Percentiles rank a stretch among this genome's conserved stretches.
Evolutionary conservation across 2,888 invertebrate genomes (phyloP).

Genomic region (Rhagium mordax): DNA sequence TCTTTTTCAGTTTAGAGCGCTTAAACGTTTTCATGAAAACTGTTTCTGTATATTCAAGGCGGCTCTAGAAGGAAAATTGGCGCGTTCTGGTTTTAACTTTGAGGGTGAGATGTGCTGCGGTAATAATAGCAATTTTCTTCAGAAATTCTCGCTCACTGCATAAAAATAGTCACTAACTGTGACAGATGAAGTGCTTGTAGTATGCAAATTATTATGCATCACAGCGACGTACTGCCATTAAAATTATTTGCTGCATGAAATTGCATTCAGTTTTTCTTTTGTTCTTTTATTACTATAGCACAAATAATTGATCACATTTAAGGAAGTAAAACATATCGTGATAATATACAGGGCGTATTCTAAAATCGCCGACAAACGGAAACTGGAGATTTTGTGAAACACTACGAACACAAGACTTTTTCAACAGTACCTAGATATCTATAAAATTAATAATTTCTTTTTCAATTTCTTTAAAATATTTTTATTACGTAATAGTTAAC

Average conservation of each 20-base stretch:
- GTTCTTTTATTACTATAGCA: neutral
- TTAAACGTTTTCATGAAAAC: constrained; percentile 43
- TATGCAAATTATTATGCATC: constrained; percentile 27
- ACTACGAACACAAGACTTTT: too few relatives aligned
- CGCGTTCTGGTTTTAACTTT: constrained; percentile 50
- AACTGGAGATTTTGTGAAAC: too few relatives aligned
- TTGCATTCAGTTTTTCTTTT: neutral
- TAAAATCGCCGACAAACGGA: too few relatives aligned
- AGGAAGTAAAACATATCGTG: neutral
- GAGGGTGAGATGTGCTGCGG: constrained; percentile 49
- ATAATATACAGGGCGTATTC: too few relatives aligned
- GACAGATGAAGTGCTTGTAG: constrained; percentile 11
- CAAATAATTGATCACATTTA: neutral
- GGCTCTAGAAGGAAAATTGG: constrained; percentile 52
- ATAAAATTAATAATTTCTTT: too few relatives aligned
- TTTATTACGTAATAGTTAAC: too few relatives aligned
- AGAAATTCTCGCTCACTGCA: constrained; percentile 31
- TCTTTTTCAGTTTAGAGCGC: constrained; percentile 39
- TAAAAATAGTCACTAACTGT: constrained; percentile 32
- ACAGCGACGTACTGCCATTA: neutral
- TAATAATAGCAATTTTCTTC: constrained; percentile 57
- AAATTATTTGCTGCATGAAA: constrained; percentile 1
- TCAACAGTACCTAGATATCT: too few relatives aligned
- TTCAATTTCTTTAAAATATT: too few relatives aligned
- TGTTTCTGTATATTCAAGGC: constrained; percentile 54